These are phyloP conservation scores for Eucidaris tribuloides DNA, from an alignment of 35 echinoderm and acorn worm genomes.

Conservation along the genomic window DNA sequence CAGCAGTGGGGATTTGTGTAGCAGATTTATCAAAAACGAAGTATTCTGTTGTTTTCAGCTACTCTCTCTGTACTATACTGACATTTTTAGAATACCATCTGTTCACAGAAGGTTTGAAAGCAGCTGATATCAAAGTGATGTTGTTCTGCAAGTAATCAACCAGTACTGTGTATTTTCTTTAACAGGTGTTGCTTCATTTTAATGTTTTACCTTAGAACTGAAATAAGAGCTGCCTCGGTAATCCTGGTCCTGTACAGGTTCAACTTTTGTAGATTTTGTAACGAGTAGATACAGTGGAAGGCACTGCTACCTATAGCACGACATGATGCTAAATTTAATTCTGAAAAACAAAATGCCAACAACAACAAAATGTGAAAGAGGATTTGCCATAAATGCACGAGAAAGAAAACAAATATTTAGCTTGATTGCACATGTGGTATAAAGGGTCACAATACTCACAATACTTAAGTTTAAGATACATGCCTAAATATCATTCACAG, in stretches of 20 bases:
- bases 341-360: too few species aligned
- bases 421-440: neutral
- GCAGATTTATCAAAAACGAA: too few species aligned
- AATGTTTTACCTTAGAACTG: conserved; percentile 17
- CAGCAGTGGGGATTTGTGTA: too few species aligned
- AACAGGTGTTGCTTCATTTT: neutral
- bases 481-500: neutral
- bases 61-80: too few species aligned
- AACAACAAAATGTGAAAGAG: too few species aligned
- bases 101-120: too few species aligned
- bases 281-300: conserved; percentile 7
- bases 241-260: conserved; percentile 53
- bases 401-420: neutral
- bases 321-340: conserved; percentile 48
- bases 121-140: too few species aligned
- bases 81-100: too few species aligned
- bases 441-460: neutral
- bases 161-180: neutral
- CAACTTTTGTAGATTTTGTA: conserved; percentile 31
- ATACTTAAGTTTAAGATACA: neutral
- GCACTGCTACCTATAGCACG: neutral
- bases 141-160: neutral
- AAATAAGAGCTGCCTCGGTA: conserved; percentile 23
- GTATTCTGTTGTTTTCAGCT: too few species aligned
- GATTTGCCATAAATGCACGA: too few species aligned